Evolutionary conservation across 2,113 vertebrate species (phyloP).

Genomic region (Catagonus wagneri): DNA sequence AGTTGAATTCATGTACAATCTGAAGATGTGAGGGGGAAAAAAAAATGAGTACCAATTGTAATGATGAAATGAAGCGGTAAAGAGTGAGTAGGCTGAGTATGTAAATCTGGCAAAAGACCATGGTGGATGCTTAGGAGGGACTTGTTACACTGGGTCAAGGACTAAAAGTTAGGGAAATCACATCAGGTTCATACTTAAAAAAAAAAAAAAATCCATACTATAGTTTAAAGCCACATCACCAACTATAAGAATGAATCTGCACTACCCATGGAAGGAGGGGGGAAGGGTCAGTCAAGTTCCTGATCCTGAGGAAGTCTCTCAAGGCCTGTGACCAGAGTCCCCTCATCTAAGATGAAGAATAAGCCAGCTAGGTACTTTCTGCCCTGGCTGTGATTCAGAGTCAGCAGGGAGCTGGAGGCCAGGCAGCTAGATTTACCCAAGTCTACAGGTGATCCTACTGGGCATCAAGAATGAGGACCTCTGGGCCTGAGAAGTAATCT

Average conservation of each 20-base stretch:
- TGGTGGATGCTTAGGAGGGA: background rate
- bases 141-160: background rate
- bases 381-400: background rate
- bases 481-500: background rate
- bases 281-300: background rate
- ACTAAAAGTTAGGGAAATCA: slow-evolving; percentile 1
- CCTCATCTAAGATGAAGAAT: background rate
- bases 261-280: background rate
- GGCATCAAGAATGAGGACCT: background rate
- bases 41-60: background rate
- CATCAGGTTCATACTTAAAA: background rate
- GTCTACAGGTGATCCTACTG: background rate
- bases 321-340: background rate
- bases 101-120: background rate
- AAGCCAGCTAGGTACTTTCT: background rate
- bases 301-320: background rate
- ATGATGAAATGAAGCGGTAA: background rate
- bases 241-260: background rate
- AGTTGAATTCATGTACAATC: background rate
- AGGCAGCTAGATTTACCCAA: background rate
- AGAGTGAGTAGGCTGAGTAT: background rate
- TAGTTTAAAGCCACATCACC: background rate
- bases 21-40: background rate
- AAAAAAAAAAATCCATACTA: background rate
- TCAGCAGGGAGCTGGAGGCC: background rate